Evolutionary conservation across 1,140 invertebrate species (phyloP), one percentile per base, ranked within the genome.

Genomic region (Drepana arcuata): DNA sequence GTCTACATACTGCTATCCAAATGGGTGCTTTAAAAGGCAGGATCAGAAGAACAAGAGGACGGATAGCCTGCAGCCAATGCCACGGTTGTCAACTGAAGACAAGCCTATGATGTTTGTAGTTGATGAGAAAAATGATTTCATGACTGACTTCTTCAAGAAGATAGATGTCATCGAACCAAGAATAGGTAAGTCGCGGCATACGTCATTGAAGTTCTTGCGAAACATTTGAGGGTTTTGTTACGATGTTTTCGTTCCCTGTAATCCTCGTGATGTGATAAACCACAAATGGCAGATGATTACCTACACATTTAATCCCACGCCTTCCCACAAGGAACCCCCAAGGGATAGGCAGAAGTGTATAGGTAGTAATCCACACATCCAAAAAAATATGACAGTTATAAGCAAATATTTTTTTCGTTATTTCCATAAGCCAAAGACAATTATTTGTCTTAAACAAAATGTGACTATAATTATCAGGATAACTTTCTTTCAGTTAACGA

Each of bases 1-100:
- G 26, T 41, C 75, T 0, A 68, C 64, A 0, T 80, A 80, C 38
- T 80, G 75, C 36, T 80, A 77, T 10, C 75, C 75, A 0, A 75
- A 69, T 34, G 66, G 72, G n/a, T 80, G 75, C 33, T 48, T 73
- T 2, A 65, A 55, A 31, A 55, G 30, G 35, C 16, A 32, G 36
- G 16, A 32, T n/a, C 53, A 59, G 2, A 45, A 15, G 23, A 61
- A 25, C 0, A 52, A 25, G 7, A 45, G 24, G 23, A 26, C 21
- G 21, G 41, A 16, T 21, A 15, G 7, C 33, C 29, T 38, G 10
- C 23, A 27, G 5, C 29, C 51, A 10, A 34, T 55, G 0, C 34
- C 44, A 4, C 36, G 30, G 14, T 30, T 59, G 7, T 48, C 48
- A 28, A 46, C 24, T 7, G 51, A 56, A 11, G 49, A 48, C 14